Conservation (phyloP, 2,888 invertebrate species). For the Sphaeridia pumilis region DNA sequence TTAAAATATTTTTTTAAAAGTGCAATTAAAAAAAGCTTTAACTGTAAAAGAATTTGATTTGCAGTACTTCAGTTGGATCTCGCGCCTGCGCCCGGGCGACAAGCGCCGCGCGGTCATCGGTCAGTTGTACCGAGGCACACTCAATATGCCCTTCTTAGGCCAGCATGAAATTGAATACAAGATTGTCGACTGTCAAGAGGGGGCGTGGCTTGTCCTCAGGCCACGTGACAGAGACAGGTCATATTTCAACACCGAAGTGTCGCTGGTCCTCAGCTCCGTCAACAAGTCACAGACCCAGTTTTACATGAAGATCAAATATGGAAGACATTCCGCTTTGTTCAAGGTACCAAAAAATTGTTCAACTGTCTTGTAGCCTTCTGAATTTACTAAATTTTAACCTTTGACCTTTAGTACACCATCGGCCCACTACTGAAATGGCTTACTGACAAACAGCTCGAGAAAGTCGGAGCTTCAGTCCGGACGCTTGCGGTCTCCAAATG, state of each 20-base stretch:
- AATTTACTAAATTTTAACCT: not conserved
- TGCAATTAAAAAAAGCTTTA: not conserved
- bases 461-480: conserved; percentile 16
- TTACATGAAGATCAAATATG: conserved; percentile 33
- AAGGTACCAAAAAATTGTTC: conserved; percentile 15
- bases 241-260: conserved; percentile 30
- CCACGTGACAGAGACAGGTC: conserved; percentile 22
- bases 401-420: conserved; percentile 21
- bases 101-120: conserved; percentile 26
- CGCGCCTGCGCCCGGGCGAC: conserved; percentile 20
- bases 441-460: conserved; percentile 27
- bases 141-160: conserved; percentile 31
- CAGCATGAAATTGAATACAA: conserved; percentile 28
- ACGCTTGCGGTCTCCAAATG: conserved; percentile 23
- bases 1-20: conserved; percentile 10
- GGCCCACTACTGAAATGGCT: conserved; percentile 26
- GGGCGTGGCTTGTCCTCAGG: conserved; percentile 26
- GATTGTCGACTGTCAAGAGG: conserved; percentile 27
- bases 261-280: conserved; percentile 25
- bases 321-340: conserved; percentile 30
- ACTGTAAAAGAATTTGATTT: not conserved
- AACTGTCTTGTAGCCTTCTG: not conserved
- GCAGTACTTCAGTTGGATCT: conserved; percentile 33
- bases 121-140: conserved; percentile 27
- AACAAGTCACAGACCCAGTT: conserved; percentile 27